phyloP scores from a whole-genome alignment of 2,113 vertebrate species.

The Pseudorhombus dupliciocellatus region DNA sequence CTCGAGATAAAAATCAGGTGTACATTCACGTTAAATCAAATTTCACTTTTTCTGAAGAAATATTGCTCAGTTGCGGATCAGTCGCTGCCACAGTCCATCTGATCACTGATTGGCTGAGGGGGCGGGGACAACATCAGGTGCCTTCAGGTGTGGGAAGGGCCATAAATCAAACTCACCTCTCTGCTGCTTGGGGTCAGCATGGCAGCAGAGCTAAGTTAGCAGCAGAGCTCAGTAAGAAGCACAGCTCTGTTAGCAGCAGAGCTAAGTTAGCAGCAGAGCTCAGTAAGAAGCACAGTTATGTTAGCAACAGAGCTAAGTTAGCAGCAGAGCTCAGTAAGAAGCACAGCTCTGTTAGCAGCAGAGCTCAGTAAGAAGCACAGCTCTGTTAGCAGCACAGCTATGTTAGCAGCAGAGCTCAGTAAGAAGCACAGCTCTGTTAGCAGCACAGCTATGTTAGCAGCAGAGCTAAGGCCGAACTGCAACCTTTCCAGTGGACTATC shows the following conservation, averaged over 20 bases:
- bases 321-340: background rate
- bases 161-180: background rate
- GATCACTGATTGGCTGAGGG: background rate
- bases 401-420: background rate
- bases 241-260: background rate
- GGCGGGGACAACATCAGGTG: background rate
- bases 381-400: background rate
- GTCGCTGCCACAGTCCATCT: too few relatives aligned
- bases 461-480: background rate
- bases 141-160: background rate
- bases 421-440: background rate
- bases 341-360: background rate
- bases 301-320: background rate
- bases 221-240: background rate
- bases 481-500: background rate
- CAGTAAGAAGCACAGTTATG: background rate
- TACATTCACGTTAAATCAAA: too few relatives aligned
- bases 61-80: too few relatives aligned
- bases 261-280: background rate
- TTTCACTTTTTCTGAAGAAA: too few relatives aligned
- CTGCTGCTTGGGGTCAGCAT: background rate
- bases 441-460: background rate
- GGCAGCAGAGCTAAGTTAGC: background rate
- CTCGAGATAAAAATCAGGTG: too few relatives aligned
- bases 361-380: background rate